phyloP scores from a whole-genome alignment of 2,113 vertebrate species.

The Peucedramus taeniatus region DNA sequence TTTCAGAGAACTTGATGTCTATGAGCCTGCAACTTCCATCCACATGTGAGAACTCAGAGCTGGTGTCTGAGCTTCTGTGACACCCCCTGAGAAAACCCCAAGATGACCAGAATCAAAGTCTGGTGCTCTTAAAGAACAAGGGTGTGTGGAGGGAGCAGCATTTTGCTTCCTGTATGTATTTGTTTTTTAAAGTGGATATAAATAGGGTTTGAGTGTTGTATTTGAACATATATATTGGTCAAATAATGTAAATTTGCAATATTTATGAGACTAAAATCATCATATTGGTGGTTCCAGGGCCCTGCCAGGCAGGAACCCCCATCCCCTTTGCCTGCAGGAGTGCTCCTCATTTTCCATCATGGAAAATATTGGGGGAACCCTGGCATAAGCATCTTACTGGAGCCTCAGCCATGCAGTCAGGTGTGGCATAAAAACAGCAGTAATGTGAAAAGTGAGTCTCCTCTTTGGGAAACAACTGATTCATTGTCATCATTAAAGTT shows the following conservation, averaged over 20 bases:
- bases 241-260: not conserved
- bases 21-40: accelerated
- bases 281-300: not conserved
- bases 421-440: not conserved
- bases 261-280: not conserved
- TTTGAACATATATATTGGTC: not conserved
- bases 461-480: not conserved
- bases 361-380: not conserved
- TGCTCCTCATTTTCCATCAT: not conserved
- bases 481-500: not conserved
- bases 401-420: not conserved
- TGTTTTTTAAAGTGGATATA: not conserved
- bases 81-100: not conserved
- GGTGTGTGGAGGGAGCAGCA: accelerated
- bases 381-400: not conserved
- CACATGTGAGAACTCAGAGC: not conserved
- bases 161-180: accelerated
- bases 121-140: not conserved
- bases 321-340: not conserved
- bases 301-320: not conserved
- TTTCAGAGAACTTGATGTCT: not conserved
- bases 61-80: not conserved
- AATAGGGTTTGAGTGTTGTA: not conserved
- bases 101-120: not conserved
- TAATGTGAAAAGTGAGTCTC: not conserved